Base-by-base conservation (phyloP, 2,113 vertebrate genomes). In the Jacana jacana region DNA sequence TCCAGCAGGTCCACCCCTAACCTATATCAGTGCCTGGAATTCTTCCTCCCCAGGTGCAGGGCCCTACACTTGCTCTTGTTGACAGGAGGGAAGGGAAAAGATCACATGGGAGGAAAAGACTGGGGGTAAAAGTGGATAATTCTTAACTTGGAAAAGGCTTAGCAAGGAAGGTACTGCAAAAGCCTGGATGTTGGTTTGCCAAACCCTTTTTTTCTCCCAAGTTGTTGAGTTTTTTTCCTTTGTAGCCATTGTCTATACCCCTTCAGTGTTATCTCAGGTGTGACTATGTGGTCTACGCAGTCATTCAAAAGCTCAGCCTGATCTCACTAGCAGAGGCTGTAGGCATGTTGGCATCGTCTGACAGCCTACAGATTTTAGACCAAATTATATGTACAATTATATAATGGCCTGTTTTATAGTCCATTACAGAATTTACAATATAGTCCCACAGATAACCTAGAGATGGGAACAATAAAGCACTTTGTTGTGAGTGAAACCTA, bases 81-180 rank as follows among this genome's bases (percentile, higher is more conserved):
- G 42, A 42, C 42, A 10, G 9, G 5, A 8, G 7, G 2, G 25
- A 96, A 55, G 8, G 15, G 86, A 71, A 37, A 37, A 52, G 15
- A 72, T 3, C 7, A n/a, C 19, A 49, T 0, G 0, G 9, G 10
- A 49, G 4, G 12, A 81, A 64, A 30, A n/a, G 7, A 31, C 0
- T 55, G 3, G 1, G 17, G 3, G 11, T 14, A 68, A 75, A 82
- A 17, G 39, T 3, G 13, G 10, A 33, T 61, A 68, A 6, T 28
- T 51, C 81, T 76, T 44, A 89, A 65, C 40, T 79, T 25, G 0
- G 0, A 28, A 54, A n/a, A 88, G 54, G 3, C 52, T 93, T 39
- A 78, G 70, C n/a, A 46, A 28, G 22, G 17, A 39, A 72, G 5
- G 8, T 51, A 33, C 3, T 0, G 4, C n/a, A 72, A n/a, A 76